phyloP scores from a whole-genome alignment of 2,797 vertebrate species.

The Carcharodon carcharias region DNA sequence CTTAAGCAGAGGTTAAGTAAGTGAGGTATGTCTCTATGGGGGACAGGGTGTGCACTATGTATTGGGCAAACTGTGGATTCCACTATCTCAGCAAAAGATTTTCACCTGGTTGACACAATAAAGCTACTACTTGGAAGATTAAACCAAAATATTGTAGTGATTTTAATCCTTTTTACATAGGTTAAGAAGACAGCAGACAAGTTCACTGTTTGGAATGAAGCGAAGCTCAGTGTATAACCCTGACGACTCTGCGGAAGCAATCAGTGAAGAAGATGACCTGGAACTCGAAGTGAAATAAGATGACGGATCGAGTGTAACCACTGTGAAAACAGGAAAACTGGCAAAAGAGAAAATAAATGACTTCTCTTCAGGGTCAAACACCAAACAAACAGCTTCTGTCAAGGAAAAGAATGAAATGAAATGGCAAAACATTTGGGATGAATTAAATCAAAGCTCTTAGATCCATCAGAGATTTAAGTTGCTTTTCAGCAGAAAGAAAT shows the following conservation, averaged over 20 bases:
- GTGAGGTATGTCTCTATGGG: not conserved
- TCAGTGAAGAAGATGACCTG: constrained; percentile 40
- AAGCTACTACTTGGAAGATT: not conserved
- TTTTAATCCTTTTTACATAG: constrained; percentile 42
- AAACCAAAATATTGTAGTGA: not conserved
- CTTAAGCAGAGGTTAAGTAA: not conserved
- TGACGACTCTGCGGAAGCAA: constrained; percentile 41
- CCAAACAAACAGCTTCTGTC: constrained; percentile 5
- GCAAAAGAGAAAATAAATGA: constrained; percentile 14
- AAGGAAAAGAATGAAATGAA: not conserved
- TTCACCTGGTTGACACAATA: not conserved
- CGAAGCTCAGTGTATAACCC: constrained; percentile 41
- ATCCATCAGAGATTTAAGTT: not conserved
- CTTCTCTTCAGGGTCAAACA: constrained; percentile 15
- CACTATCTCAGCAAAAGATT: not conserved
- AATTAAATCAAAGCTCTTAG: constrained; percentile 11
- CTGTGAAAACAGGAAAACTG: constrained; percentile 22
- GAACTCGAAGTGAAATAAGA: constrained; percentile 30
- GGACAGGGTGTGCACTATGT: not conserved
- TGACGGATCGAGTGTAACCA: not conserved
- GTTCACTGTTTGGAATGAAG: constrained; percentile 43
- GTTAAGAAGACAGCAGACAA: constrained; percentile 36
- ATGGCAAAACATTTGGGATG: not conserved
- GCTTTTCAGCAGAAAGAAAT: constrained; percentile 1
- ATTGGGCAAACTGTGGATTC: not conserved